Base-by-base conservation (phyloP, 2,888 invertebrate genomes). In the Caenorhabditis drosophilae region DNA sequence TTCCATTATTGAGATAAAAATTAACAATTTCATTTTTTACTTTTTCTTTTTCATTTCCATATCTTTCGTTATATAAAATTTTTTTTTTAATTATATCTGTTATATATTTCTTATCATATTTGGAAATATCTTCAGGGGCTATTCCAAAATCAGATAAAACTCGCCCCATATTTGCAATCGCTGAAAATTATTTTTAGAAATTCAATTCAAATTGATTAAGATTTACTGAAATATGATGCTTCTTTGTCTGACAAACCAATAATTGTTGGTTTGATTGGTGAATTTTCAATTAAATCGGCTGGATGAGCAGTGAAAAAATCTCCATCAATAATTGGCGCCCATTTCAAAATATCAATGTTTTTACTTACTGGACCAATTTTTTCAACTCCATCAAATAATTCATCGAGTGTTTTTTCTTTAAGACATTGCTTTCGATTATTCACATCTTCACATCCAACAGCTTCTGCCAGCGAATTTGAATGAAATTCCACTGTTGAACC, bases 241-340 rank as follows among this genome's bases (percentile, higher is more conserved):
- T 79, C 79, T 42, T 73, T 71, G 31, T 68, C 62, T 27, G 68
- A 70, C 57, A 74, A 40, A 23, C 79, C 79, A 9, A 73, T 69
- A 34, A 78, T 18, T 0, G 67, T 62, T 26, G 79, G 78, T 48
- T 76, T 77, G 26, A 50, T 45, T 7, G 74, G 70, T 7, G 75
- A 64, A 1, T 50, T 51, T n/a, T 61, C 35, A n/a, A 67, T 47
- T 22, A 75, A 48, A 6, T 58, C 53, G 6, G 59, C 53, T 12
- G 66, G 59, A 47, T 66, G 59, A 7, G 16, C 34, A 15, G 71
- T 70, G 44, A 77, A 54, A 47, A 75, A 75, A 36, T 73, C 70
- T 7, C 73, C 71, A 48, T 77, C 77, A 18, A 73, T 56, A n/a
- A 72, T 55, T 4, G 77, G 76, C 12, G 68, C 62, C 63, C 67